Base-by-base conservation (phyloP, 2,113 vertebrate species). In the Aegotheles bennettii region DNA sequence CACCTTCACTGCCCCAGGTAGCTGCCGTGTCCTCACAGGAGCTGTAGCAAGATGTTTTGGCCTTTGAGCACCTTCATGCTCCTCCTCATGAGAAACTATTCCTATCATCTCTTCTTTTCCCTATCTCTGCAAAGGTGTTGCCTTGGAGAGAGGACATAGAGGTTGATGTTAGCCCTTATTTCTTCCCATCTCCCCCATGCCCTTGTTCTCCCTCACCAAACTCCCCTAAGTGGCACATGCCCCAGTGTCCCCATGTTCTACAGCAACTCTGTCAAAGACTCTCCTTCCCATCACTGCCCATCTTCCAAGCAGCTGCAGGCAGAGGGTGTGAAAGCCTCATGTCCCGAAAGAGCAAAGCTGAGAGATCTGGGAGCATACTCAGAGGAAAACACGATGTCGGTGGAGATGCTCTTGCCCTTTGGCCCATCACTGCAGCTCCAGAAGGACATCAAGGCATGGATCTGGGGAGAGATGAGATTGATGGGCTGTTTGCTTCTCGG, bases 211-310 rank as follows among this genome's bases (percentile, higher is more conserved):
- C 16, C 57, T 33, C 35, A 18, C 16, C 21, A 28, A 33, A 45
- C 3, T 20, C 19, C 21, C 15, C 7, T 0, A 1, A 45, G 15
- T 8, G 1, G 0, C 53, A 36, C 17, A 31, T 36, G 64, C 5
- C 35, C 11, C 28, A 3, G 18, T 28, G 42, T 48, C 31, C 42
- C 57, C 11, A 9, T 0, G 0, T 33, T 20, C 28, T 60, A 7
- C 63, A 38, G 26, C 1, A 1, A 17, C 40, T 10, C 3, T 35
- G 18, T 8, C 75, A 43, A 28, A 45, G 3, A 10, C 10, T 40
- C 35, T 73, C 70, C 42, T 61, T 81, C 53, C 42, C 64, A 68
- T 40, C 40, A 48, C 56, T 1, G 0, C 0, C 0, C 11, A 5
- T 28, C 63, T 33, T 65, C 33, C 54, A 42, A 25, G 59, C 21